Conservation (phyloP, 2,797 vertebrate genomes). For the Sebastes taczanowskii region DNA sequence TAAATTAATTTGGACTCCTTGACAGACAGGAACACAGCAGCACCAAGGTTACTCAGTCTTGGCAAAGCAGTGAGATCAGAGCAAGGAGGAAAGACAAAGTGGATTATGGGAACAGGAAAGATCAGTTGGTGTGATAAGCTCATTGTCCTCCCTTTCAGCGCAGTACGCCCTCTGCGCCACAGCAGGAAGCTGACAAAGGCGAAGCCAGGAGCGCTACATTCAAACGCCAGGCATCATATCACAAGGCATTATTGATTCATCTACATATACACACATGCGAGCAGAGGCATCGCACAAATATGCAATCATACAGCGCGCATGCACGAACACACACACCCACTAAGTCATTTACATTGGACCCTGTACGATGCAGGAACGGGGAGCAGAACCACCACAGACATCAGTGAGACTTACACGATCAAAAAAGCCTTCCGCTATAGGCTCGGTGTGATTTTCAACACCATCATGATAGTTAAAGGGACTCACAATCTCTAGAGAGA, state of each 20-base stretch:
- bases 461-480: background rate
- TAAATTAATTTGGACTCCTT: background rate
- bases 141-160: conserved; percentile 38
- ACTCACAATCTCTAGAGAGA: background rate
- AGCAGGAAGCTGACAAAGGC: conserved; percentile 40
- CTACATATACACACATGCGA: conserved; percentile 12
- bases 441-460: conserved; percentile 5
- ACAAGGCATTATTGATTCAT: conserved; percentile 50
- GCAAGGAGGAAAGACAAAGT: conserved; percentile 50
- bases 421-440: background rate
- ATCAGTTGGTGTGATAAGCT: conserved; percentile 50
- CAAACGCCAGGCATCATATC: conserved; percentile 27
- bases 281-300: background rate
- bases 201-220: conserved; percentile 43
- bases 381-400: background rate
- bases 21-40: conserved; percentile 13
- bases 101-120: conserved; percentile 54
- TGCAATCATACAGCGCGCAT: background rate
- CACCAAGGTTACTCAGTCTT: conserved; percentile 30
- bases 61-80: conserved; percentile 39
- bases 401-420: background rate
- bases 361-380: background rate
- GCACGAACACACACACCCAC: background rate
- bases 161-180: background rate
- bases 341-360: background rate